Base-by-base conservation (phyloP, 2,797 vertebrate genomes). In the Todus mexicanus region DNA sequence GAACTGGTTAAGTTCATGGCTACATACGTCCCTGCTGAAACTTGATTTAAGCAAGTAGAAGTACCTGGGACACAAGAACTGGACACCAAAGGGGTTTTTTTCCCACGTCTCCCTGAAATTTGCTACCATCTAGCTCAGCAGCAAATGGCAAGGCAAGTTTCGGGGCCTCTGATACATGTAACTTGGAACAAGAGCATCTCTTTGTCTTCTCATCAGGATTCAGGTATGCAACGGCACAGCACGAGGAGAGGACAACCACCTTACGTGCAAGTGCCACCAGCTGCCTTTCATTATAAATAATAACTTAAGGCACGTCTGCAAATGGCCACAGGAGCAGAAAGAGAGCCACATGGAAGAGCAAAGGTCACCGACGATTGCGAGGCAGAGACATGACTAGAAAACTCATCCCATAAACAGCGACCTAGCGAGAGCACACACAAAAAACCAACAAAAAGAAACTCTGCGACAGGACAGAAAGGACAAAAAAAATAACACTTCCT, bases 231-330 rank as follows among this genome's bases (percentile, higher is more conserved):
- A 53, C 69, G 45, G 40, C 78, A 87, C 38, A 92, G 81, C 82
- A 60, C 26, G 42, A 75, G 45, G 35, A 87, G 57, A 89, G 27
- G 79, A 92, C 73, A 91, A 42, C 23, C 40, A 78, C 51, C 84
- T 92, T 40, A 59, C 11, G 38, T 60, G 63, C 63, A 78, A 92
- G 84, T 53, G 81, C 65, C 84, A 91, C 65, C 61, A 72, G 69
- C 16, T 80, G 66, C 54, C 78, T 92, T 94, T 92, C 78, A 87
- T 90, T 87, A 91, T 82, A 93, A 83, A 95, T 87, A 94, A 84
- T 79, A 89, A 92, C 82, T 71, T 90, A 73, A 84, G 68, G 81
- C 26, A 71, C 15, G 10, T 87, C 81, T 90, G 40, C 29, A 85
- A 92, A 87, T 61, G 54, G 87, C 57, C 84, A 95, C 38, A 56